These are phyloP conservation scores for Xanthia togata DNA, from an alignment of 2,888 invertebrate genomes.

Conservation along the genomic window DNA sequence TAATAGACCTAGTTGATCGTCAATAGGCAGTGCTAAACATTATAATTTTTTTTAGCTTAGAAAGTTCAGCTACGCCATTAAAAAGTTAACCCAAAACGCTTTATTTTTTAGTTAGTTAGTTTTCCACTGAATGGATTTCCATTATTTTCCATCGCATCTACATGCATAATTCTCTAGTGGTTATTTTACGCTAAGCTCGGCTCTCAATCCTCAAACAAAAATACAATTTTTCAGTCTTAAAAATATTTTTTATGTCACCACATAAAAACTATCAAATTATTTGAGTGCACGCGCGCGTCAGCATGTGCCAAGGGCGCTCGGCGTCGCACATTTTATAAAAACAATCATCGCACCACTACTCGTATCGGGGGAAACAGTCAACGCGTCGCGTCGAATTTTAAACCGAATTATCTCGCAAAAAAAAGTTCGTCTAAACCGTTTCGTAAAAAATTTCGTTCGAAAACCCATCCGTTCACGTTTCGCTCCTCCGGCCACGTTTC, in stretches of 20 bases:
- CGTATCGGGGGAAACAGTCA: slow-evolving; percentile 61
- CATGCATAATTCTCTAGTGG: not conserved
- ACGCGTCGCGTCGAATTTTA: slow-evolving; percentile 66
- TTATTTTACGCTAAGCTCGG: slow-evolving; percentile 6
- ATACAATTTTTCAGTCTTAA: slow-evolving; percentile 24
- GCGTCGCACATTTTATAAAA: slow-evolving; percentile 46
- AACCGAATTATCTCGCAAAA: slow-evolving; percentile 71
- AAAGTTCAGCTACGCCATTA: not conserved
- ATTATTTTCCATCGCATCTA: not conserved
- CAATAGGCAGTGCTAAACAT: not conserved
- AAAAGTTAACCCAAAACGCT: not conserved
- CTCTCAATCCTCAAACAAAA: slow-evolving; percentile 35
- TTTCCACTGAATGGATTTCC: slow-evolving; percentile 7
- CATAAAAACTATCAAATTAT: slow-evolving; percentile 50
- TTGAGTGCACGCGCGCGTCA: slow-evolving; percentile 50
- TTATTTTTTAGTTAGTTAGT: too few species aligned
- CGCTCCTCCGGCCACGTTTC: slow-evolving; percentile 67
- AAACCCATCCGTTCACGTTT: slow-evolving; percentile 71
- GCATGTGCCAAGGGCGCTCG: slow-evolving; percentile 23
- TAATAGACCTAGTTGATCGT: not conserved
- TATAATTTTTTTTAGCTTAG: not conserved
- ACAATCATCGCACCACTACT: slow-evolving; percentile 40
- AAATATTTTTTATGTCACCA: slow-evolving; percentile 32
- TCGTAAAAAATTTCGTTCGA: slow-evolving; percentile 72
- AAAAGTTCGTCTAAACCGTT: slow-evolving; percentile 66